These are phyloP conservation scores for Tragelaphus scriptus DNA, from an alignment of 2,113 vertebrate genomes.

Conservation along the genomic window DNA sequence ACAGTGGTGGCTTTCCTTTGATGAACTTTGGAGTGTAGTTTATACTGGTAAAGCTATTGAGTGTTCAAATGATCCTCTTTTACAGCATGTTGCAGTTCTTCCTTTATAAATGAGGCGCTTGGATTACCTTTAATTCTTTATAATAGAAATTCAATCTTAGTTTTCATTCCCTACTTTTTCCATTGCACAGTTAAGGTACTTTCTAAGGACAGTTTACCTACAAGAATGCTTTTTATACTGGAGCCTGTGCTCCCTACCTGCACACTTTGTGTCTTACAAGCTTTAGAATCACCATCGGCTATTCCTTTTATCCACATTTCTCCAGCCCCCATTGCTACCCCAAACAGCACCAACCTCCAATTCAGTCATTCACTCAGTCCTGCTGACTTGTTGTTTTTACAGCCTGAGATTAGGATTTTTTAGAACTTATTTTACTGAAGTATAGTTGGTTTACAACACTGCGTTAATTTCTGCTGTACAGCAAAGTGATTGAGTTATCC, in stretches of 20 bases:
- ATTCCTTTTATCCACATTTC: background rate
- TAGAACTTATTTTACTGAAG: background rate
- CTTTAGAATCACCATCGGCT: background rate
- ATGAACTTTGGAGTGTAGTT: background rate
- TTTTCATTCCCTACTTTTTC: background rate
- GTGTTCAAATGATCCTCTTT: background rate
- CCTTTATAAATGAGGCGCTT: background rate
- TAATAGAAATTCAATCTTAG: background rate
- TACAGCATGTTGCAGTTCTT: background rate
- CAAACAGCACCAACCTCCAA: no score
- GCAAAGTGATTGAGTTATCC: background rate
- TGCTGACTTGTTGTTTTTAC: background rate
- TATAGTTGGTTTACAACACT: background rate
- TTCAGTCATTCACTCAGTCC: background rate
- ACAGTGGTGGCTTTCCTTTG: background rate
- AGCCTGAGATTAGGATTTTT: background rate
- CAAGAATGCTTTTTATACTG: background rate
- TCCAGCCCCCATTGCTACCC: background rate
- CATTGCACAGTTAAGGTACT: background rate
- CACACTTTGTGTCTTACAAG: background rate
- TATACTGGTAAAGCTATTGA: background rate
- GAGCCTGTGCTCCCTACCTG: background rate
- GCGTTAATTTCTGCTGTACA: background rate
- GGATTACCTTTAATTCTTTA: slow-evolving; percentile 5
- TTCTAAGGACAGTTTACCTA: background rate